These are phyloP conservation scores for Rhogogaster chlorosoma DNA, from an alignment of 2,888 invertebrate species.

Conservation along the genomic window DNA sequence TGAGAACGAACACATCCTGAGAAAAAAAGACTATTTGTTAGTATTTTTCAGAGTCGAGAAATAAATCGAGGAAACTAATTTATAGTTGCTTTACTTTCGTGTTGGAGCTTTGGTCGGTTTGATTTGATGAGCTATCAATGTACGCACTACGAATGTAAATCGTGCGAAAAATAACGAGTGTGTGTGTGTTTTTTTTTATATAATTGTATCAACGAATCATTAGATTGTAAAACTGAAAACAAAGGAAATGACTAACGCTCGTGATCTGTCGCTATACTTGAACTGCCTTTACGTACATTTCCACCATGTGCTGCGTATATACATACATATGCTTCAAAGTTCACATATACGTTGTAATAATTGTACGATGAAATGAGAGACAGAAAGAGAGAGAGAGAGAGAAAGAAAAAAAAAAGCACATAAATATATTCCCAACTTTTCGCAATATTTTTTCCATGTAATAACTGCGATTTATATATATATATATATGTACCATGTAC, in stretches of 20 bases:
- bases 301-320: not conserved
- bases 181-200: not conserved
- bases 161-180: not conserved
- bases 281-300: not conserved
- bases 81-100: no score
- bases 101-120: no score
- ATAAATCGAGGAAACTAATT: no score
- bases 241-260: constrained; percentile 20
- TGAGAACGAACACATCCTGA: no score
- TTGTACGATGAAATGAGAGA: not conserved
- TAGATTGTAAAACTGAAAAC: not conserved
- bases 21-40: no score
- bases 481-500: not conserved
- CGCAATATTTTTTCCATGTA: not conserved
- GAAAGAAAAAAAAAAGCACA: not conserved
- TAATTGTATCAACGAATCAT: not conserved
- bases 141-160: not conserved
- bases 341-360: not conserved
- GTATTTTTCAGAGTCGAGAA: no score
- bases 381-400: not conserved
- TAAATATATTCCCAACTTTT: not conserved
- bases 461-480: not conserved
- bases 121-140: no score
- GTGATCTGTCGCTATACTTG: no score
- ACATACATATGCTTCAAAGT: not conserved